Base-by-base conservation (phyloP, 2,113 vertebrate species). In the Sander lucioperca region DNA sequence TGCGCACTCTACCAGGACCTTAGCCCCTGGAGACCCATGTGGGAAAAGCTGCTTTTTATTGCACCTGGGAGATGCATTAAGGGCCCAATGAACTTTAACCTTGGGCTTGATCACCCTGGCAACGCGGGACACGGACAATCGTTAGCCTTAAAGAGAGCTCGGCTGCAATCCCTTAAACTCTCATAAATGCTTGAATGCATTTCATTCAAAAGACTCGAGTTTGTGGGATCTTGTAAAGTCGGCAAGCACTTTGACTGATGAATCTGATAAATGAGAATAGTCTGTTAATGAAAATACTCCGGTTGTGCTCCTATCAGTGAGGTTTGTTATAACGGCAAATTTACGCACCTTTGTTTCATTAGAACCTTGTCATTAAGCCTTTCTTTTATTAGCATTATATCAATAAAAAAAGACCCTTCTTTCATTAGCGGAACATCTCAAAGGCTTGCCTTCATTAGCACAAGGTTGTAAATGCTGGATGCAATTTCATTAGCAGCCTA, bases 21-120 rank as follows among this genome's bases (percentile, higher is more conserved):
- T 79, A 59, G 70, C 64, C 84, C 59, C 64, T 48, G 45, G 76
- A 90, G 87, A 83, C 87, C 73, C 47, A 84, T 79, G 72, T 86
- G 84, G 87, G 88, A 85, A 90, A 77, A 43, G 56, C 47, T 69
- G 6, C 1, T 87, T 75, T 89, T 80, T 94, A 94, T 93, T 92
- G 87, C 75, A 83, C 86, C 83, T 88, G 68, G 76, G 89, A 92
- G 90, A 92, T 90, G 79, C 81, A 89, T 92, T 90, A 82, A 90
- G 47, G 77, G 81, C 77, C 77, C 57, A 82, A 82, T 90, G 93
- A 94, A 89, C 93, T 95, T 92, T 94, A 86, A 95, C 93, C 91
- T 94, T 94, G 91, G 90, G 79, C 77, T 91, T 82, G 88, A 88
- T 93, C 85, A 68, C 90, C 89, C 66, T 58, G 83, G 92, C 86